A percentile compares a stretch with the other conserved stretches of the same genome.
Evolutionary conservation across 1,140 invertebrate genomes (phyloP).

Genomic region (Drosophila obscura): DNA sequence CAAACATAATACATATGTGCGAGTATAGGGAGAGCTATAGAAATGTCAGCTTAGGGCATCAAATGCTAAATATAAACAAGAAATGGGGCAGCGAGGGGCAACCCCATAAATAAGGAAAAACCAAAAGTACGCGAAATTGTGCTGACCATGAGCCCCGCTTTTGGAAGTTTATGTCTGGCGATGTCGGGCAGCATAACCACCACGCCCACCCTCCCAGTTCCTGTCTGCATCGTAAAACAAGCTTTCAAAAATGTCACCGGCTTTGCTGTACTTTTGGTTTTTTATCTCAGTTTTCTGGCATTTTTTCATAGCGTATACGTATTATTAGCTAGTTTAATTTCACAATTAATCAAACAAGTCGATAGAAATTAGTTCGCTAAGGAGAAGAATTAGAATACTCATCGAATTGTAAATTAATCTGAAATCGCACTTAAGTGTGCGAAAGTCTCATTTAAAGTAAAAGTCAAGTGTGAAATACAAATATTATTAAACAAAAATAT

Average conservation of each 20-base stretch:
- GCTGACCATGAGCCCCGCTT: conserved; percentile 73
- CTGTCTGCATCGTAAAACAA: conserved; percentile 48
- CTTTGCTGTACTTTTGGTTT: conserved; percentile 71
- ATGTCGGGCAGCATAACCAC: conserved; percentile 15
- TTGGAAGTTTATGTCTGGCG: conserved; percentile 60
- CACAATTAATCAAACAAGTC: not conserved
- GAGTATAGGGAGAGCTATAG: not conserved
- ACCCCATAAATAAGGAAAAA: conserved; percentile 15
- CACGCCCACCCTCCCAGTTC: too few species aligned
- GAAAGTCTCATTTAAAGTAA: conserved; percentile 23
- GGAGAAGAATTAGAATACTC: conserved; percentile 52
- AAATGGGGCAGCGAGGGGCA: conserved; percentile 10
- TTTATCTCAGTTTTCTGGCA: conserved; percentile 40
- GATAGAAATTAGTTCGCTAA: not conserved
- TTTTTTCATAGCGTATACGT: conserved; percentile 65
- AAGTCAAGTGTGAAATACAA: not conserved
- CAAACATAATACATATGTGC: not conserved
- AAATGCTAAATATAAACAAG: conserved; percentile 42
- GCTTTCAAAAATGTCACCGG: conserved; percentile 70
- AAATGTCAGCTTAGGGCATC: conserved; percentile 35
- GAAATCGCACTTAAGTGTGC: conserved; percentile 8
- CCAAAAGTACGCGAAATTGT: conserved; percentile 65
- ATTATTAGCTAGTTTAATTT: conserved; percentile 32
- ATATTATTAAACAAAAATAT: not conserved
- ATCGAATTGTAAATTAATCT: conserved; percentile 16